Evolutionary conservation across 1,140 invertebrate genomes (phyloP), one percentile per base, ranked within the genome.

Genomic region (silkworm (Bombyx mori)): DNA sequence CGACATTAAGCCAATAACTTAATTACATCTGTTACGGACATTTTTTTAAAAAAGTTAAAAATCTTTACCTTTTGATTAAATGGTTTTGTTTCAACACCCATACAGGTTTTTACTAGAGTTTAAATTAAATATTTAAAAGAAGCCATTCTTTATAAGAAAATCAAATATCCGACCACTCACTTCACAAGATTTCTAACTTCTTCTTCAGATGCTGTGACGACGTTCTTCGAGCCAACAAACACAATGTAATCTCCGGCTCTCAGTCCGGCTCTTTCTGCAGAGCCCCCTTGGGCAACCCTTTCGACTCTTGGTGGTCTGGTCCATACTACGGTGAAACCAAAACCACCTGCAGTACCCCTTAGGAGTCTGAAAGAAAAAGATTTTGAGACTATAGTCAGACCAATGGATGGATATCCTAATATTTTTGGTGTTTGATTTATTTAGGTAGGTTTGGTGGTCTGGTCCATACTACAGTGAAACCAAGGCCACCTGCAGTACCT

Each of bases 321-420:
- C 93, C 96, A 97, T 1, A 96, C 93, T n/a, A 98, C 92, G 5
- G 95, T 96, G 86, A 98, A 97, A 1, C 94, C 94, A 74, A 94
- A 96, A 6, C 94, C 90, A 35, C 89, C 89, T 52, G 91, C 89
- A 2, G 89, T 78, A 7, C 89, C 89, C 43, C 91, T 80, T 7
- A 89, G 85, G 52, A 93, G 66, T 65, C 89, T 89, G 66, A 12
- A 58, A 62, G 12, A 60, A 44, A 56, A 55, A 42, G 35, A 48
- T 18, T 18, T 18, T 18, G 12, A 18, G 12, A 18, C 12, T 18
- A 18, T 18, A 18, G 12, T 18, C 0, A 18, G 12, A 18, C 12
- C 12, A 18, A 18, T 18, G 12, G 12, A 18, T 18, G 12, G 12
- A 18, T 18, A 18, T 18, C 12, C 12, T 18, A 18, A 18, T 18